These are phyloP conservation scores for Hippopotamyrus pictus DNA, from an alignment of 2,797 vertebrate species.

Conservation along the genomic window DNA sequence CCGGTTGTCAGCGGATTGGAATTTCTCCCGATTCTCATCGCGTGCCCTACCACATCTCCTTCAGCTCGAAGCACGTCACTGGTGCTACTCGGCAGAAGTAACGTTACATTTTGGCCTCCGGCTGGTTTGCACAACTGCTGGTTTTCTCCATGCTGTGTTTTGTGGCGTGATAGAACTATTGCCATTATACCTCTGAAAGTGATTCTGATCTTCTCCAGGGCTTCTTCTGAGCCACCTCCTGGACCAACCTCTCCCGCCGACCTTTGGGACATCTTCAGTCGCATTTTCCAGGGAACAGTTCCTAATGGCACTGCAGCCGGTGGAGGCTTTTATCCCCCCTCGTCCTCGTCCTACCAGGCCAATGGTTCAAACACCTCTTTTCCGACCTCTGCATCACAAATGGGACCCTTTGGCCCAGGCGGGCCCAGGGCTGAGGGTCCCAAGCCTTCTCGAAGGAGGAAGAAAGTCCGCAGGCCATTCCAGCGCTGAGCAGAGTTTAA, in stretches of 20 bases:
- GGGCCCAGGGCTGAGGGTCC: constrained; percentile 54
- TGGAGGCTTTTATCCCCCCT: constrained; percentile 68
- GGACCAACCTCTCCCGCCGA: constrained; percentile 68
- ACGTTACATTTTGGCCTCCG: constrained; percentile 15
- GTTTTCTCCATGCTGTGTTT: background rate
- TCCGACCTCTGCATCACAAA: constrained; percentile 53
- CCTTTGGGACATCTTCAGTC: constrained; percentile 79
- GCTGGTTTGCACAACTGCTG: background rate
- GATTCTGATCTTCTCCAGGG: constrained; percentile 47
- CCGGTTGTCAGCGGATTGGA: constrained; percentile 82
- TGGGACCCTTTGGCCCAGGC: constrained; percentile 56
- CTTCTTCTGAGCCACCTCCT: constrained; percentile 58
- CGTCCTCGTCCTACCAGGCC: constrained; percentile 45
- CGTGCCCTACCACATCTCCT: constrained; percentile 91
- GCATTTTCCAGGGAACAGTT: constrained; percentile 78
- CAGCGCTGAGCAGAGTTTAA: constrained; percentile 67
- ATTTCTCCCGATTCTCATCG: constrained; percentile 88
- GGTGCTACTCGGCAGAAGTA: constrained; percentile 73
- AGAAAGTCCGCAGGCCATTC: constrained; percentile 85
- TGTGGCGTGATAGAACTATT: background rate
- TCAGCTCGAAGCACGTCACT: constrained; percentile 72
- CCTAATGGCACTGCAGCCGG: constrained; percentile 68
- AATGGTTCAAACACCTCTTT: constrained; percentile 53
- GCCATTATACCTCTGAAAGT: background rate
- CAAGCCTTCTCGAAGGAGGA: constrained; percentile 64